Percentiles rank a stretch among this genome's conserved stretches.
Evolutionary conservation across 37 sponge, comb jelly and placozoan species (phyloP).

Genomic region (Amphimedon queenslandica): DNA sequence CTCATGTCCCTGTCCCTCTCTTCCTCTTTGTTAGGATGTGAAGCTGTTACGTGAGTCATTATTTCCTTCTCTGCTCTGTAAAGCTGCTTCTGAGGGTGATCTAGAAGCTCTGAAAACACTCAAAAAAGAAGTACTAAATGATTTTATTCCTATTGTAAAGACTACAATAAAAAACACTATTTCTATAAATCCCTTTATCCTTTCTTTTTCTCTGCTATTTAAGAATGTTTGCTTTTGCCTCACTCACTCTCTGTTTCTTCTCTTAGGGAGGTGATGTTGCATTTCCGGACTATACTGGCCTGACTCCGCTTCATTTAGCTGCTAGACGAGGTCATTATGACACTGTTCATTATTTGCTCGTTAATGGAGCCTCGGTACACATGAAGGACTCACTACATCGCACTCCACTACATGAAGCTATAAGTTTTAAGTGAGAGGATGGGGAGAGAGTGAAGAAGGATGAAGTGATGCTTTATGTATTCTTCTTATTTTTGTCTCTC

Average conservation of each 20-base stretch:
- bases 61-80: constrained; percentile 81
- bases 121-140: constrained; percentile 7
- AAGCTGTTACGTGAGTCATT: constrained; percentile 44
- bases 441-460: not conserved
- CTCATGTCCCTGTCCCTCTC: too few species aligned
- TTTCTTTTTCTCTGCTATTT: too few species aligned
- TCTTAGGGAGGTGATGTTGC: constrained; percentile 71
- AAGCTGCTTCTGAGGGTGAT: constrained; percentile 79
- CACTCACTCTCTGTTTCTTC: too few species aligned
- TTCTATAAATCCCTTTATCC: too few species aligned
- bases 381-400: constrained; percentile 59
- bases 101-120: constrained; percentile 28
- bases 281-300: constrained; percentile 71
- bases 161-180: too few species aligned
- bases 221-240: too few species aligned
- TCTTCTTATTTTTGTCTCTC: not conserved
- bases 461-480: not conserved
- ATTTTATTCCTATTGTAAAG: too few species aligned
- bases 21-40: constrained; percentile 36
- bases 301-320: constrained; percentile 89
- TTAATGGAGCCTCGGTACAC: constrained; percentile 82
- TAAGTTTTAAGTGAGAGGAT: constrained; percentile 48
- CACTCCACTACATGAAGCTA: constrained; percentile 78
- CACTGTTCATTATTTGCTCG: constrained; percentile 66
- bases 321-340: constrained; percentile 67